Evolutionary conservation across 1,140 invertebrate genomes (phyloP).

Genomic region (Dryas iulia): DNA sequence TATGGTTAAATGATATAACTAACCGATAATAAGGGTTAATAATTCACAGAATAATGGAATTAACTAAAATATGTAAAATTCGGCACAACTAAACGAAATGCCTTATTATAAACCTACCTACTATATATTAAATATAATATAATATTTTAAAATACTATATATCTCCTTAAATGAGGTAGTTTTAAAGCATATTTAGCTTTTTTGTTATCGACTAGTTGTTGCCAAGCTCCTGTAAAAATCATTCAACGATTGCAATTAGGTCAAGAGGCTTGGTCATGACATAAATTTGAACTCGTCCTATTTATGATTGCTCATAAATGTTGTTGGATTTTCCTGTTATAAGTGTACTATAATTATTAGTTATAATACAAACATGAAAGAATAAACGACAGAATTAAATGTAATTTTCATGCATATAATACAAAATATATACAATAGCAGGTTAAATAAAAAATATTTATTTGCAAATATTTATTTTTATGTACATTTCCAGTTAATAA

Average conservation of each 20-base stretch:
- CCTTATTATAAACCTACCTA: too few species aligned
- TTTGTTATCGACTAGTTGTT: not conserved
- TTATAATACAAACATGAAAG: not conserved
- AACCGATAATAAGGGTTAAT: too few species aligned
- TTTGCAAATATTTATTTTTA: not conserved
- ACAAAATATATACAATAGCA: too few species aligned
- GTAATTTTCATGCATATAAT: too few species aligned
- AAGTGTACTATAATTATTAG: not conserved
- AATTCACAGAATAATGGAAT: too few species aligned
- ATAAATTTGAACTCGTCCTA: conserved; percentile 17
- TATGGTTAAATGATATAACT: too few species aligned
- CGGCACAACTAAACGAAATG: too few species aligned
- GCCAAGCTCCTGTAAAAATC: conserved; percentile 11
- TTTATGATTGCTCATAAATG: conserved; percentile 4
- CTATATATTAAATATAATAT: too few species aligned
- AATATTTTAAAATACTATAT: not conserved
- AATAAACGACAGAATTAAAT: too few species aligned
- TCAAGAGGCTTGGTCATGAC: conserved; percentile 23
- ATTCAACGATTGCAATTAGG: conserved; percentile 21
- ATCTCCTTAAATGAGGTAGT: not conserved
- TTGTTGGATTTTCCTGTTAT: not conserved
- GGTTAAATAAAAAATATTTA: too few species aligned
- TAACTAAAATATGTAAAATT: too few species aligned
- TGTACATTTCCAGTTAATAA: not conserved
- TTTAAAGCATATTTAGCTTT: not conserved